Evolutionary conservation across 2,113 vertebrate species (phyloP).

Genomic region (Rhegmatorhina hoffmannsi): DNA sequence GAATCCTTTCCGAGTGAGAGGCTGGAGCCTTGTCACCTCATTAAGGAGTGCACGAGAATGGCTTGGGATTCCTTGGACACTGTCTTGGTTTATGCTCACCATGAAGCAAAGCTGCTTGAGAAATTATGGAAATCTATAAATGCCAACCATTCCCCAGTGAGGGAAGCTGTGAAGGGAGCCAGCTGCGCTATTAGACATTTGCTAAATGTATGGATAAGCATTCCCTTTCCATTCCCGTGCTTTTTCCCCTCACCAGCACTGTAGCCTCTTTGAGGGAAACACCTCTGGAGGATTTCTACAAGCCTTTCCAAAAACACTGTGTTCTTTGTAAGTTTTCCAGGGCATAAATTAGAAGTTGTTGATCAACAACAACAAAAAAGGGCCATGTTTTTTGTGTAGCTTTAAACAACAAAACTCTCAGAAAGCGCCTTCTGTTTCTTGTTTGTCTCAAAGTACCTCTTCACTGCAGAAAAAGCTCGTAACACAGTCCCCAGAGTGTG

Average conservation of each 20-base stretch:
- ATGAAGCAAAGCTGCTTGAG: background rate
- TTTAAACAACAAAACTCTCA: background rate
- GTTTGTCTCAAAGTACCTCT: constrained; percentile 17
- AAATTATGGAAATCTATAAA: constrained; percentile 25
- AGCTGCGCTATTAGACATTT: background rate
- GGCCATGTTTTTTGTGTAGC: background rate
- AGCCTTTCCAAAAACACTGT: background rate
- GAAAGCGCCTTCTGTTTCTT: background rate
- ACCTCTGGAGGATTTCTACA: background rate
- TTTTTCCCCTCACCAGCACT: background rate
- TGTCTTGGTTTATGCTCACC: background rate
- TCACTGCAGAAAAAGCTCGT: background rate
- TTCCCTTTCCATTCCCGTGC: background rate
- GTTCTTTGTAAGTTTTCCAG: background rate
- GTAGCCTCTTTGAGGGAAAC: background rate
- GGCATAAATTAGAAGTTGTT: background rate
- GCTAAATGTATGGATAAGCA: background rate
- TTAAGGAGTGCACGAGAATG: background rate
- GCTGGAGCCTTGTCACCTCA: background rate
- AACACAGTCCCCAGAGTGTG: background rate
- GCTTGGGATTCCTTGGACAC: background rate
- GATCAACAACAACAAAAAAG: background rate
- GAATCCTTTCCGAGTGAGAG: background rate
- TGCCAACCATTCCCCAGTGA: background rate
- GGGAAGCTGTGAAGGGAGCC: background rate